phyloP scores from a whole-genome alignment of 2,113 vertebrate species.

The Cynoglossus semilaevis region DNA sequence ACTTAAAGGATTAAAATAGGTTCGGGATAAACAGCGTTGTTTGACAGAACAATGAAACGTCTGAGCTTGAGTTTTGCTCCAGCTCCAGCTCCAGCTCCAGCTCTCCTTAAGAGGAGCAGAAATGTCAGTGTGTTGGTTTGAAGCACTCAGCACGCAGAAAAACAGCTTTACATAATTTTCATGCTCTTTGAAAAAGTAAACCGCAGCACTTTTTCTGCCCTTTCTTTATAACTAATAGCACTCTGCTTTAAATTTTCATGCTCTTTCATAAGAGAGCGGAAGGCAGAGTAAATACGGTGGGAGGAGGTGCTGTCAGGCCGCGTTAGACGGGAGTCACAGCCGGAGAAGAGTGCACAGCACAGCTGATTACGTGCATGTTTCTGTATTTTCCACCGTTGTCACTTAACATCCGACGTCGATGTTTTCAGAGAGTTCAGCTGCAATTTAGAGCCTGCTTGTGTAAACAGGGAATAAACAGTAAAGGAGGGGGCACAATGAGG shows the following conservation, averaged over 20 bases:
- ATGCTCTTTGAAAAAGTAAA: constrained; percentile 40
- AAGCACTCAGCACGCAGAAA: constrained; percentile 53
- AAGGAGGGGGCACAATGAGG: too few species aligned
- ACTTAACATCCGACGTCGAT: neutral
- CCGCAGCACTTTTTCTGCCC: constrained; percentile 8
- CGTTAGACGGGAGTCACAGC: constrained; percentile 31
- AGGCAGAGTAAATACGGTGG: constrained; percentile 47
- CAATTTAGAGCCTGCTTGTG: constrained; percentile 1
- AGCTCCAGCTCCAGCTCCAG: neutral
- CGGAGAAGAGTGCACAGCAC: constrained; percentile 12
- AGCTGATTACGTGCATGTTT: constrained; percentile 19
- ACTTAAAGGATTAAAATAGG: constrained; percentile 16
- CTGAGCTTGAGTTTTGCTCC: constrained; percentile 11
- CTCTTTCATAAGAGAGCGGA: constrained; percentile 39
- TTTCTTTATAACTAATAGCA: constrained; percentile 42
- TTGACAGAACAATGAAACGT: constrained; percentile 6
- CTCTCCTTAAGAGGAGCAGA: constrained; percentile 22
- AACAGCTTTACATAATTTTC: constrained; percentile 53
- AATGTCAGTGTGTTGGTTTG: constrained; percentile 12
- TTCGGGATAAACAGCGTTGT: constrained; percentile 7
- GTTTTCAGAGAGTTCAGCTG: constrained; percentile 23
- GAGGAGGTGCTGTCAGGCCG: constrained; percentile 46
- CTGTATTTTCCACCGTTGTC: too few species aligned
- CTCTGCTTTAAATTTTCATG: constrained; percentile 62
- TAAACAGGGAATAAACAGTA: neutral